A percentile compares a stretch with the other conserved stretches of the same genome.
phyloP scores from a whole-genome alignment of 1,140 invertebrate species.

The Drosophila prosaltans region DNA sequence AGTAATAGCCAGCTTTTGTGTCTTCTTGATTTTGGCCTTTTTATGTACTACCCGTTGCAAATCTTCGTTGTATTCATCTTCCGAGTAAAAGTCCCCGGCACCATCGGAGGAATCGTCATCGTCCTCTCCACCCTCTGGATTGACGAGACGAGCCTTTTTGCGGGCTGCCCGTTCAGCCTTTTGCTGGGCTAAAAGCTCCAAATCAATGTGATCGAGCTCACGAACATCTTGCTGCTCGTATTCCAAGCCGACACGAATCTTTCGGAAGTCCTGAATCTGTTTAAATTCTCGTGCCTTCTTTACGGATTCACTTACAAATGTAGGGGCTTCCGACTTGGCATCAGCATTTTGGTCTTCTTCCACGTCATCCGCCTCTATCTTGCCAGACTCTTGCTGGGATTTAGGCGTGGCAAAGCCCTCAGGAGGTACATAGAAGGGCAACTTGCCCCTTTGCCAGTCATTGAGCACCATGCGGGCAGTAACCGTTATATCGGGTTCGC shows the following conservation, averaged over 20 bases:
- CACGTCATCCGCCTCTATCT: slow-evolving; percentile 42
- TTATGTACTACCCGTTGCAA: slow-evolving; percentile 81
- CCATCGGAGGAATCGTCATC: slow-evolving; percentile 83
- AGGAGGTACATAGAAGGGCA: slow-evolving; percentile 96
- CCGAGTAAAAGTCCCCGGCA: slow-evolving; percentile 86
- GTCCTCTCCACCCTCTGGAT: slow-evolving; percentile 72
- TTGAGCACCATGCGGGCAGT: slow-evolving; percentile 98
- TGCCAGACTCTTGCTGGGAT: slow-evolving; percentile 60
- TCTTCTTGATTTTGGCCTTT: slow-evolving; percentile 82
- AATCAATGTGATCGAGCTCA: slow-evolving; percentile 85
- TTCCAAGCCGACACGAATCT: slow-evolving; percentile 90
- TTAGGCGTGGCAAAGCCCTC: slow-evolving; percentile 88
- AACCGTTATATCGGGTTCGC: slow-evolving; percentile 95
- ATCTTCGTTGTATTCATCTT: slow-evolving; percentile 85
- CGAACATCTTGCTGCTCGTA: slow-evolving; percentile 88
- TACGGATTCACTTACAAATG: slow-evolving; percentile 77
- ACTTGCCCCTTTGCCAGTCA: slow-evolving; percentile 98
- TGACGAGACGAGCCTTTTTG: slow-evolving; percentile 65
- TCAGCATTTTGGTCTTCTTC: slow-evolving; percentile 67
- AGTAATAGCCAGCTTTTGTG: slow-evolving; percentile 82
- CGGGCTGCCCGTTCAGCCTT: slow-evolving; percentile 83
- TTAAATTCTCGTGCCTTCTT: slow-evolving; percentile 78
- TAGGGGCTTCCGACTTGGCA: slow-evolving; percentile 68
- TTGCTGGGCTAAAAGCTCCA: slow-evolving; percentile 84
- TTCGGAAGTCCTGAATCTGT: slow-evolving; percentile 90